These are phyloP conservation scores for Betta splendens DNA, from an alignment of 2,797 vertebrate species.

Conservation along the genomic window DNA sequence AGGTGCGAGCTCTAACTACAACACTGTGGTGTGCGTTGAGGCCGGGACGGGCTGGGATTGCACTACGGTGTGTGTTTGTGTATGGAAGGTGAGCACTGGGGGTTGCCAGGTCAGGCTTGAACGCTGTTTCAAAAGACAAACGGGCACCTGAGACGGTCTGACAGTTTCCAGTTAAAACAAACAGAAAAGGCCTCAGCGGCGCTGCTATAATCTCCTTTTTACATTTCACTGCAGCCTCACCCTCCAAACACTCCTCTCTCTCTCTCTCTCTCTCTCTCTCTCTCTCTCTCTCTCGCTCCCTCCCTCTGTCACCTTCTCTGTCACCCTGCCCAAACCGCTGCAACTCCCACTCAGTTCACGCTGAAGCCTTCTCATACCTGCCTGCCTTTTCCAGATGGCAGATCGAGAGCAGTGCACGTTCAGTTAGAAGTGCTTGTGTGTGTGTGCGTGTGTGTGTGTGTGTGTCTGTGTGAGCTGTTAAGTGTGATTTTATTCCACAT, in stretches of 20 bases:
- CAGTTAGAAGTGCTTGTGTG: neutral
- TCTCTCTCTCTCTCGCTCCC: slow-evolving; percentile 55
- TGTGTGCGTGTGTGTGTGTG: slow-evolving; percentile 1
- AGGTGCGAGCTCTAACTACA: slow-evolving; percentile 41
- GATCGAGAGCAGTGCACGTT: slow-evolving; percentile 15
- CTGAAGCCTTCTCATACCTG: slow-evolving; percentile 54
- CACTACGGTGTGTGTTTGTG: slow-evolving; percentile 15
- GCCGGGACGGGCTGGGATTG: slow-evolving; percentile 19
- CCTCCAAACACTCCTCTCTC: slow-evolving; percentile 27
- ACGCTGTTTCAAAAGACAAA: slow-evolving; percentile 56
- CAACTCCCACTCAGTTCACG: slow-evolving; percentile 61
- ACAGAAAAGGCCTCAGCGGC: slow-evolving; percentile 54
- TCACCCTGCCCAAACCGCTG: slow-evolving; percentile 54
- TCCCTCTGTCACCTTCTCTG: slow-evolving; percentile 56
- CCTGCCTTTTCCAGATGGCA: slow-evolving; percentile 52
- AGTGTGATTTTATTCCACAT: slow-evolving; percentile 36
- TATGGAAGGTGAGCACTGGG: slow-evolving; percentile 34
- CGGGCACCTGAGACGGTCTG: slow-evolving; percentile 50
- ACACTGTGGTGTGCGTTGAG: slow-evolving; percentile 43
- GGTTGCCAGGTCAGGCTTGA: slow-evolving; percentile 48
- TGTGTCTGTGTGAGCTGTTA: slow-evolving; percentile 19
- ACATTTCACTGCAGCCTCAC: slow-evolving; percentile 35
- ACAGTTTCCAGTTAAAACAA: slow-evolving; percentile 64
- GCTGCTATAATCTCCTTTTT: slow-evolving; percentile 55
- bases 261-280: slow-evolving; percentile 48